Evolutionary conservation across 2,888 invertebrate genomes (phyloP).

Genomic region (Pseudeuparius sepicola): DNA sequence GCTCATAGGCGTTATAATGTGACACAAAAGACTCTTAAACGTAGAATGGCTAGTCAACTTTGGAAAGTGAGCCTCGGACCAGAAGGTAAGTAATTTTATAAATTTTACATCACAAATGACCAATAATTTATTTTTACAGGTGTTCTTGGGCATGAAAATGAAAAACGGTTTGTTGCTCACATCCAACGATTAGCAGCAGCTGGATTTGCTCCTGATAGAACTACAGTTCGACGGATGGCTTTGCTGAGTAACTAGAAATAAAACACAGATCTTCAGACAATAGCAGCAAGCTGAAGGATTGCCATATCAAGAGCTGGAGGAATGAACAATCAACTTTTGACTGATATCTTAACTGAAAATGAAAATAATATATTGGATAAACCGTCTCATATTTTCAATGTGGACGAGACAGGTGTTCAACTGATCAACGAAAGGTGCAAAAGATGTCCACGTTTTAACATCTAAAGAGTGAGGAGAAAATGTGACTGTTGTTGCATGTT

Average conservation of each 20-base stretch:
- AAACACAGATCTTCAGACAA: constrained; percentile 14
- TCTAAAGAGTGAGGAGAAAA: constrained; percentile 19
- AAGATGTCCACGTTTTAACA: constrained; percentile 14
- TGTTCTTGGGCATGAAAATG: constrained; percentile 5
- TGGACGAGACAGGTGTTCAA: constrained; percentile 23
- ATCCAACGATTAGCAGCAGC: constrained; percentile 11
- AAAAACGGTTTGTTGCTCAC: constrained; percentile 14
- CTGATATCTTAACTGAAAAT: constrained; percentile 16
- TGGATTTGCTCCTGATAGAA: constrained; percentile 12
- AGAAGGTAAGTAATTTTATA: constrained; percentile 5
- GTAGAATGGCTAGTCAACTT: constrained; percentile 11
- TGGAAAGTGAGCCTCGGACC: constrained; percentile 11
- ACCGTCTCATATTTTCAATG: constrained; percentile 22
- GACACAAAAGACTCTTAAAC: constrained; percentile 9
- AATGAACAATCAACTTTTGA: constrained; percentile 17
- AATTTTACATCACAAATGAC: too few species aligned
- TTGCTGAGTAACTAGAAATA: constrained; percentile 15
- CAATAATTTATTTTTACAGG: constrained; percentile 5
- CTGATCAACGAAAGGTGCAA: constrained; percentile 22
- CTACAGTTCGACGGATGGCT: constrained; percentile 13
- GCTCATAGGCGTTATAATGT: constrained; percentile 7
- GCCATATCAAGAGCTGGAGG: constrained; percentile 6
- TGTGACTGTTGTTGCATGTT: constrained; percentile 12
- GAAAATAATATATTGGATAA: constrained; percentile 24
- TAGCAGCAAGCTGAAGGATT: constrained; percentile 9